Conservation (phyloP, 2,797 vertebrate genomes). For the Chaetophractus vellerosus region DNA sequence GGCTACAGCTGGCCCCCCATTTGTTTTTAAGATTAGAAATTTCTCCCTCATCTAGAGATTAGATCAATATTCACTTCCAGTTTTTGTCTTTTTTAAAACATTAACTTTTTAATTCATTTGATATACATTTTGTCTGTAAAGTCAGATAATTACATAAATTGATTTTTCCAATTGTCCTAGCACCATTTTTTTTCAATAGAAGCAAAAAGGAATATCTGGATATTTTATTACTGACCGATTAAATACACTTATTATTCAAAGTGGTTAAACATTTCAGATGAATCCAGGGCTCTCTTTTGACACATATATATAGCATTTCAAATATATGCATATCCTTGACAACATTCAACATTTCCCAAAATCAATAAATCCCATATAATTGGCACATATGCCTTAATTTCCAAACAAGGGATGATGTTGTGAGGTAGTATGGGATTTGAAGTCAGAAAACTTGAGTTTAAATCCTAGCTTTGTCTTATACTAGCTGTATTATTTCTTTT, state of each 20-base stretch:
- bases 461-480: not conserved
- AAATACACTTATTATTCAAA: not conserved
- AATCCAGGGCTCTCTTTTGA: not conserved
- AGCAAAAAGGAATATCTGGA: not conserved
- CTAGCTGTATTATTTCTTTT: not conserved
- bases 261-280: not conserved
- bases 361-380: not conserved
- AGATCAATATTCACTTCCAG: not conserved
- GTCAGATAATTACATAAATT: not conserved
- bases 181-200: not conserved
- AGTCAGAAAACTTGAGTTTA: not conserved
- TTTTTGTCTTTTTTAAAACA: constrained; percentile 1
- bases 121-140: not conserved
- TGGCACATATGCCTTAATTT: not conserved
- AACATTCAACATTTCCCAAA: not conserved
- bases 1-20: too few relatives aligned
- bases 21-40: constrained; percentile 12
- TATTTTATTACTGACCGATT: not conserved
- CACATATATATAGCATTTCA: not conserved
- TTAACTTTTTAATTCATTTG: constrained; percentile 1
- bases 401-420: not conserved
- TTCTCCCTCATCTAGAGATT: not conserved
- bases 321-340: not conserved
- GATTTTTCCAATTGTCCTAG: not conserved
- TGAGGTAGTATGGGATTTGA: not conserved